These are phyloP conservation scores for Pristionchus maxplancki DNA, from an alignment of 2,888 invertebrate species.

Conservation along the genomic window DNA sequence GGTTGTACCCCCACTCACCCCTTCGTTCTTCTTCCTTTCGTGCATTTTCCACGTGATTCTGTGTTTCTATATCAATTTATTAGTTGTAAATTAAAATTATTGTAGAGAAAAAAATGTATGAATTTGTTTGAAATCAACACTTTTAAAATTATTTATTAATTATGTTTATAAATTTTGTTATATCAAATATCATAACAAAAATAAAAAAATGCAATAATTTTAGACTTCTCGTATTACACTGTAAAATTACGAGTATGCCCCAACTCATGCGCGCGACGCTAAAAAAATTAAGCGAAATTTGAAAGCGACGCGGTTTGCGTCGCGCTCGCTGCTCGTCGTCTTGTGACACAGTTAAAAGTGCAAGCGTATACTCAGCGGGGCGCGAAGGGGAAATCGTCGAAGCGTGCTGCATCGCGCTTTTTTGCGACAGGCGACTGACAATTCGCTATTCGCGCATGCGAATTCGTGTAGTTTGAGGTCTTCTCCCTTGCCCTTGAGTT, in stretches of 20 bases:
- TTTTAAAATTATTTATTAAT: background rate
- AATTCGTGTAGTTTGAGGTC: slow-evolving; percentile 26
- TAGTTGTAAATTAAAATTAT: too few species aligned
- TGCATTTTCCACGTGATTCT: too few species aligned
- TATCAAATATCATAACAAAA: background rate
- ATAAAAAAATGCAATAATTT: background rate
- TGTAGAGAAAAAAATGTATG: too few species aligned
- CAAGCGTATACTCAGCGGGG: slow-evolving; percentile 31
- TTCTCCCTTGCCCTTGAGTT: too few species aligned
- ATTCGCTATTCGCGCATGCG: background rate
- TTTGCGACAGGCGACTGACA: slow-evolving; percentile 1
- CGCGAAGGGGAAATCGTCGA: background rate
- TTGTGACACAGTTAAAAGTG: background rate
- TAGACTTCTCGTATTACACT: background rate
- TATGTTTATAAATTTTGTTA: background rate
- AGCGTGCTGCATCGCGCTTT: slow-evolving; percentile 49
- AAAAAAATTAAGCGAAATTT: too few species aligned
- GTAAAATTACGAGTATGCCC: background rate
- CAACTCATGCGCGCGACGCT: background rate
- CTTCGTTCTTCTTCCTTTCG: background rate
- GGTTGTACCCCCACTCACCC: background rate
- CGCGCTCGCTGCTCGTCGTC: slow-evolving; percentile 29
- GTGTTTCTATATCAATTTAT: too few species aligned
- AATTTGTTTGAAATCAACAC: background rate
- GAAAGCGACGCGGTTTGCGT: background rate